Base-by-base conservation (phyloP, 2,113 vertebrate genomes). In the Salvelinus namaycush region DNA sequence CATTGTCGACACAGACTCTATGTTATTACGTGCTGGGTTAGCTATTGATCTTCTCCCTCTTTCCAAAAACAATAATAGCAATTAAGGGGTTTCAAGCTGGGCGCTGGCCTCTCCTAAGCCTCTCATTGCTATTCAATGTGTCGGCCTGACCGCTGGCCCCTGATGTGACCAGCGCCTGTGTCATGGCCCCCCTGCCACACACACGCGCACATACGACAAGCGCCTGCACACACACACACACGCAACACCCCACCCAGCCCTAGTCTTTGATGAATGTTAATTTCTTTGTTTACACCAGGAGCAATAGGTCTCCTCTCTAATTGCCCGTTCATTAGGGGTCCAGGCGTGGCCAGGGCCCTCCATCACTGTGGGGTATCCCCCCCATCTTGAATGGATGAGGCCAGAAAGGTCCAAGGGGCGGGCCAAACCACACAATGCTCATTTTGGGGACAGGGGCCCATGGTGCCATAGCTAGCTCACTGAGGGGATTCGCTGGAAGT, bases 191-290 rank as follows among this genome's bases (percentile, higher is more conserved):
- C 73, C 67, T 73, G 76, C 27, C 67, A 76, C 39, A 64, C 70
- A 68, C 67, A 68, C 31, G 5, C 12, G 27, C 66, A 68, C 73
- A 72, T 71, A 74, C 72, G 27, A 76, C 49, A 64, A 67, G 29
- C 20, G 16, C 18, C 16, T 18, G 39, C 67, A 8, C 13, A 68
- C 29, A 27, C 31, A 74, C 49, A 59, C 70, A 68, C 31, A 68
- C 67, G 11, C 66, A 68, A 29, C 31, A 68, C 18, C 14, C 7
- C 29, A 68, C 83, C 83, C 79, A 80, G 77, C 72, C 18, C 76
- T 76, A 75, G 51, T 75, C 81, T 86, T 89, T 89, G 91, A 92
- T 92, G 87, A 85, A 92, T 93, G 88, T 87, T 90, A 89, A 92
- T 90, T 88, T 86, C 87, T 89, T 83, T 79, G 85, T 81, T 78